Evolutionary conservation across 2,113 vertebrate species (phyloP).

Genomic region (Microtus pennsylvanicus): DNA sequence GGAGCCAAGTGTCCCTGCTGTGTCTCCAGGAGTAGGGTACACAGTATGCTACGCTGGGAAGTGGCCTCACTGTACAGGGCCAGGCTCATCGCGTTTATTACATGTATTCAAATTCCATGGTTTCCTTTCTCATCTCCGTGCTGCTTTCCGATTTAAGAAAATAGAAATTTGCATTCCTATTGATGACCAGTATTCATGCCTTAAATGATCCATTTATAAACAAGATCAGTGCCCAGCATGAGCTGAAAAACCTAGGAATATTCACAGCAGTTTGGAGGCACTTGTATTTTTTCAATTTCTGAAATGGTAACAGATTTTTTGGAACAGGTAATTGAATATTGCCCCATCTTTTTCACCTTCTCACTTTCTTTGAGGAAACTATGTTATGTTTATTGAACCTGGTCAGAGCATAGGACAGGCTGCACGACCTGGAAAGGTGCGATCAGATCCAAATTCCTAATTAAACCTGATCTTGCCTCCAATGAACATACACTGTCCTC

Average conservation of each 20-base stretch:
- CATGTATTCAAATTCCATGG: neutral
- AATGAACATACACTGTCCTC: neutral
- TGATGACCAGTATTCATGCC: neutral
- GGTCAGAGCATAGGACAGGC: neutral
- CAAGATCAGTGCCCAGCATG: neutral
- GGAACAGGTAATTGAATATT: constrained; percentile 22
- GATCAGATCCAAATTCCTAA: constrained; percentile 13
- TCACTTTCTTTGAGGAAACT: neutral
- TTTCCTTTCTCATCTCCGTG: constrained; percentile 14
- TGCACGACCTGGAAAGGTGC: neutral
- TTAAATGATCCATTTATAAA: constrained; percentile 7
- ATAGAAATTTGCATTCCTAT: neutral
- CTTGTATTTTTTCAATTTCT: constrained; percentile 53
- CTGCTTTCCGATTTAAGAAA: neutral
- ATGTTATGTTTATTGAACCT: neutral
- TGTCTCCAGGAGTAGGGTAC: neutral
- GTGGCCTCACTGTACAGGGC: neutral
- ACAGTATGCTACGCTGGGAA: neutral
- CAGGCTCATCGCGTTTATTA: neutral
- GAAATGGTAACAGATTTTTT: constrained; percentile 8
- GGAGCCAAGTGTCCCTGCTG: neutral
- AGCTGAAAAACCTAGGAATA: neutral
- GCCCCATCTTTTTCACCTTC: constrained; percentile 44
- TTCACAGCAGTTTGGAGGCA: neutral
- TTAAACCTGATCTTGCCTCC: neutral